Evolutionary conservation across 2,113 vertebrate species (phyloP), one percentile per base, ranked within the genome.

Genomic region (Spilogale gracilis): DNA sequence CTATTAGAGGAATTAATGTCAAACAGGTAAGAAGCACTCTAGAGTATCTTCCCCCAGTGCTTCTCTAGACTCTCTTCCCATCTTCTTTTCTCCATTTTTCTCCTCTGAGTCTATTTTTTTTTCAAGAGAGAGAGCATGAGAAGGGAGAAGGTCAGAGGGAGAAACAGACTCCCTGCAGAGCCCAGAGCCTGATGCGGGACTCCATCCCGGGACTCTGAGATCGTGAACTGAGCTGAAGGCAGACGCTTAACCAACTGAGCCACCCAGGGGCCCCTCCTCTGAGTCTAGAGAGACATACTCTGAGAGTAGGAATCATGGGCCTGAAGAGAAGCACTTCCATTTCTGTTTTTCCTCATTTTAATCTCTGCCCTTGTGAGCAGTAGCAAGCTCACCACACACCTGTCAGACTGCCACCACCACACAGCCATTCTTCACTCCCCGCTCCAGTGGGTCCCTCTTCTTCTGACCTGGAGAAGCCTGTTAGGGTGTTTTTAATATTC

Each of bases 401-500:
- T 92, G 69, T 69, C 23, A 52, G 87, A 30, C 3, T 86, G 56
- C n/a, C 5, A 1, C 74, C 0, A 0, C n/a, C 82, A 50, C 23
- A 10, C 20, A 6, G 9, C 76, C 48, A 1, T 50, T 69, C 69
- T 69, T 43, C 56, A 48, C 58, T 17, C 56, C 23, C 38, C 7
- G n/a, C 30, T 63, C 90, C 30, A 12, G 56, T 0, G 10, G 56
- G 11, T 50, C 18, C 13, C 63, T 18, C 43, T 94, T 80, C 83
- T 63, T n/a, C 71, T 56, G 50, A 61, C 58, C 58, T 86, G 52
- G 20, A 50, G 27, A 83, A 88, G 92, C 52, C 4, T 74, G 4
- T 20, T 7, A 79, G n/a, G 61, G 30, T 95, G 38, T 92, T 73
- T 96, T 84, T 65, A 69, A 95, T 89, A 63, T 81, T 71, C 43